Percentiles rank a stretch among this genome's conserved stretches.
These are phyloP conservation scores for Netelia virgata DNA, from an alignment of 2,888 invertebrate species.

Conservation along the genomic window DNA sequence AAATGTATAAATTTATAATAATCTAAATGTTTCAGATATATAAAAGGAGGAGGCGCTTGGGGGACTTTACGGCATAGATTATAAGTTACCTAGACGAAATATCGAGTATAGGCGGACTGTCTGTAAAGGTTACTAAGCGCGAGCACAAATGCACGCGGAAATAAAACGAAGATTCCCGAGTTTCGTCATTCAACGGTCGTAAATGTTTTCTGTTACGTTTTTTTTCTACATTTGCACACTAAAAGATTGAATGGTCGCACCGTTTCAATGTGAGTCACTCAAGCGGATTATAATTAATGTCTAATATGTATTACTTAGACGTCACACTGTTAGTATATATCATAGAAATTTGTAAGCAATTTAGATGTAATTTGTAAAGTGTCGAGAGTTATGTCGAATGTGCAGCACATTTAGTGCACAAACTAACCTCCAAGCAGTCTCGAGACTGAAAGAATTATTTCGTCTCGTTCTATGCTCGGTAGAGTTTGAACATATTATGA, in stretches of 20 bases:
- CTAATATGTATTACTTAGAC: slow-evolving; percentile 82
- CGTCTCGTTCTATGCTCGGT: too few species aligned
- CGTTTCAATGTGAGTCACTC: slow-evolving; percentile 63
- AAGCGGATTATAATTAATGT: slow-evolving; percentile 65
- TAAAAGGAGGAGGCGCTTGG: too few species aligned
- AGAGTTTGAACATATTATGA: too few species aligned
- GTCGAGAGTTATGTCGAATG: slow-evolving; percentile 7
- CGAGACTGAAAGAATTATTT: background rate
- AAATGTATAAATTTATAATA: too few species aligned
- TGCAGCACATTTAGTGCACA: slow-evolving; percentile 6
- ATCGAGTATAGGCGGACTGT: too few species aligned
- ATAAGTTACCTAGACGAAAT: too few species aligned
- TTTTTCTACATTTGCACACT: background rate
- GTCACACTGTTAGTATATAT: slow-evolving; percentile 82
- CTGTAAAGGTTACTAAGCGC: too few species aligned
- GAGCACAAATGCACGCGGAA: too few species aligned
- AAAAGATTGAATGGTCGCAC: slow-evolving; percentile 20
- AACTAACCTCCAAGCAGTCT: slow-evolving; percentile 62
- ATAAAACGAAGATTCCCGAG: too few species aligned
- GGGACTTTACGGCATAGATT: too few species aligned
- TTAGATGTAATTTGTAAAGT: slow-evolving; percentile 58
- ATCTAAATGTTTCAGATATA: too few species aligned
- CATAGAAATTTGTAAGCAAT: slow-evolving; percentile 15
- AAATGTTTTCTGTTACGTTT: background rate
- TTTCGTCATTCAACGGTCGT: slow-evolving; percentile 12